These are phyloP conservation scores for Aporophyla lueneburgensis DNA, from an alignment of 2,888 invertebrate genomes.

Conservation along the genomic window DNA sequence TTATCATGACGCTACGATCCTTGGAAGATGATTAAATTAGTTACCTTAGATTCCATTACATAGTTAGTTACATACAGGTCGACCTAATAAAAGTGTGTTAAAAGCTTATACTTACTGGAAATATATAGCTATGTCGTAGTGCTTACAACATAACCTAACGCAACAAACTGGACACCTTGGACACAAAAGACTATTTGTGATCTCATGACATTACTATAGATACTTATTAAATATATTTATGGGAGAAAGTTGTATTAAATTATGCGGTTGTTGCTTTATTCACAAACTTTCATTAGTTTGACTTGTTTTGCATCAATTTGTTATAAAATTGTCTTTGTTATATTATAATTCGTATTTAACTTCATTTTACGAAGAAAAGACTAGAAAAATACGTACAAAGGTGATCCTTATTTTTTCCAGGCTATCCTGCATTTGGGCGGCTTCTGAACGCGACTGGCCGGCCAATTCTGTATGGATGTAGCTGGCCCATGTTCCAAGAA, in stretches of 20 bases:
- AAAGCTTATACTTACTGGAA: no score
- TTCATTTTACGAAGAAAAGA: background rate
- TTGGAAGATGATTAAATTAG: no score
- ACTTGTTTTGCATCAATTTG: background rate
- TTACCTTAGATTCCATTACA: no score
- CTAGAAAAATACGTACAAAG: background rate
- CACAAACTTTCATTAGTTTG: background rate
- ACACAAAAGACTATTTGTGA: background rate
- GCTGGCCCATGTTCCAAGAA: constrained; percentile 95
- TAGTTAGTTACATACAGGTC: no score
- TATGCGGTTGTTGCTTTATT: background rate
- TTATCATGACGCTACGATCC: no score
- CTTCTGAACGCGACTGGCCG: constrained; percentile 94
- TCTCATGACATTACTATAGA: background rate
- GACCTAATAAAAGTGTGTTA: no score
- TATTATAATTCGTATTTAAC: background rate
- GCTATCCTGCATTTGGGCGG: constrained; percentile 93
- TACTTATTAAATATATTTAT: background rate
- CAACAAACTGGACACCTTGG: background rate
- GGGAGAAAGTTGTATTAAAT: background rate
- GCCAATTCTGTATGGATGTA: constrained; percentile 95
- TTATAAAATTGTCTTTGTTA: background rate
- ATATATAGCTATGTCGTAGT: no score
- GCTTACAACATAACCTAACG: no score
- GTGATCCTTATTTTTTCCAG: constrained; percentile 78